Percentiles rank a stretch among this genome's conserved stretches.
phyloP scores from a whole-genome alignment of 2,113 vertebrate species.

The Psilopsiagon aymara region DNA sequence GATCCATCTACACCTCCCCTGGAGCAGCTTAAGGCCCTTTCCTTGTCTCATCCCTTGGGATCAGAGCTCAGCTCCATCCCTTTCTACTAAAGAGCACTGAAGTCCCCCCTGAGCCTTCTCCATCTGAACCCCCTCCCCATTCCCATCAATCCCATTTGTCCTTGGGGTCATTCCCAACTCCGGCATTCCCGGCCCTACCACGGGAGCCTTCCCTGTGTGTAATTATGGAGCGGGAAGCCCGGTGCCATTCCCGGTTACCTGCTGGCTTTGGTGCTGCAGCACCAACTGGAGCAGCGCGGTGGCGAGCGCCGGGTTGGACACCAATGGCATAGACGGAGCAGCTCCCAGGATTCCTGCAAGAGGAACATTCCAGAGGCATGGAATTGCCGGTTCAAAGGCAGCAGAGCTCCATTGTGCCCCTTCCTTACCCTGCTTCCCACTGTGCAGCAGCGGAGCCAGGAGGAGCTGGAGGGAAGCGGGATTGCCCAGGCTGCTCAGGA shows the following conservation, averaged over 20 bases:
- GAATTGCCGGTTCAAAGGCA: background rate
- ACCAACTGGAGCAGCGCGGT: constrained; percentile 87
- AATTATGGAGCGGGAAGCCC: background rate
- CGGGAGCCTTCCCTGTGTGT: no score
- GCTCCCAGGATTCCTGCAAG: constrained; percentile 86
- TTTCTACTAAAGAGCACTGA: no score
- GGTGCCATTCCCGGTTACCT: background rate
- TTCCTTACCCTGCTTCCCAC: constrained; percentile 84
- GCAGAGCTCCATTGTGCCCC: no score
- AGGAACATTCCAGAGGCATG: background rate
- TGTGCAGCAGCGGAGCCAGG: constrained; percentile 84
- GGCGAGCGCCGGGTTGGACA: constrained; percentile 84
- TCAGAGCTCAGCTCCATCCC: background rate
- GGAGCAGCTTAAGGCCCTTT: background rate
- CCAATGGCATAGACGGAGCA: constrained; percentile 80
- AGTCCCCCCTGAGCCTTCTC: background rate
- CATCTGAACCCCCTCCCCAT: background rate
- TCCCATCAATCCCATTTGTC: background rate
- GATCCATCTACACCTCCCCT: no score
- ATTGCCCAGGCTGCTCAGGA: constrained; percentile 87
- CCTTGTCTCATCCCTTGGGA: background rate
- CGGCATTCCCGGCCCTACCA: background rate
- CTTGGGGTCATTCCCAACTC: no score
- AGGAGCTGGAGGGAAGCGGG: constrained; percentile 89
- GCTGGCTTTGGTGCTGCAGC: constrained; percentile 89